Percentiles rank a stretch among this genome's conserved stretches.
Conservation (phyloP, 1,140 invertebrate species). For the Neodiprion pinetum region DNA sequence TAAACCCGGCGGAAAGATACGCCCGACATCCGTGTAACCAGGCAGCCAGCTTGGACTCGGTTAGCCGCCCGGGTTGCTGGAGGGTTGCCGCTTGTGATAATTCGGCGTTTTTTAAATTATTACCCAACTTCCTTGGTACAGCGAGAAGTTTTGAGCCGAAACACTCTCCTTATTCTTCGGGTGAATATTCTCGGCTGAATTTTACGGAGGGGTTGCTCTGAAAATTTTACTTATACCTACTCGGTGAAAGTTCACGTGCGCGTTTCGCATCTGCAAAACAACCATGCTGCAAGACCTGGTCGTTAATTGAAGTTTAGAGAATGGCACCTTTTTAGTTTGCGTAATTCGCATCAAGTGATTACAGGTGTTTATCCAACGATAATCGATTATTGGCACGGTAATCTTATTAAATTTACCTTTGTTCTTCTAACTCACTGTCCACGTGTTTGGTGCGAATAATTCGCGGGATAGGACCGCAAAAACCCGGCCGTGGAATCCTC, state of each 20-base stretch:
- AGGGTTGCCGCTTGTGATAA: background rate
- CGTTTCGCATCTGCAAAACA: background rate
- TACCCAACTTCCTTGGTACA: constrained; percentile 20
- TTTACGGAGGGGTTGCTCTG: no score
- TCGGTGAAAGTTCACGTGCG: background rate
- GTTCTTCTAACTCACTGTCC: no score
- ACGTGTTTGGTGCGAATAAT: background rate
- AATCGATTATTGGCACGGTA: no score
- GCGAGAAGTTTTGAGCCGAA: background rate
- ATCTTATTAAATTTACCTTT: no score
- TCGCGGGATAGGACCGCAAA: background rate
- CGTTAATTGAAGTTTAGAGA: constrained; percentile 19
- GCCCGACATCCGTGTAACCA: background rate
- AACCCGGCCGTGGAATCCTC: background rate
- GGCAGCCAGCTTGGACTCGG: background rate
- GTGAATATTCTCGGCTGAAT: no score
- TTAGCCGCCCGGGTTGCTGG: background rate
- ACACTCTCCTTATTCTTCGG: background rate
- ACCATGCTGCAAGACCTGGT: no score
- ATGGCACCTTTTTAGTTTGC: background rate
- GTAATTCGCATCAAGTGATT: background rate
- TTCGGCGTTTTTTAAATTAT: constrained; percentile 5
- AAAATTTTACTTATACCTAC: background rate
- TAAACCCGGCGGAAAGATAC: background rate
- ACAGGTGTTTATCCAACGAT: no score